phyloP scores from a whole-genome alignment of 2,797 vertebrate genomes.

The Nasua narica region DNA sequence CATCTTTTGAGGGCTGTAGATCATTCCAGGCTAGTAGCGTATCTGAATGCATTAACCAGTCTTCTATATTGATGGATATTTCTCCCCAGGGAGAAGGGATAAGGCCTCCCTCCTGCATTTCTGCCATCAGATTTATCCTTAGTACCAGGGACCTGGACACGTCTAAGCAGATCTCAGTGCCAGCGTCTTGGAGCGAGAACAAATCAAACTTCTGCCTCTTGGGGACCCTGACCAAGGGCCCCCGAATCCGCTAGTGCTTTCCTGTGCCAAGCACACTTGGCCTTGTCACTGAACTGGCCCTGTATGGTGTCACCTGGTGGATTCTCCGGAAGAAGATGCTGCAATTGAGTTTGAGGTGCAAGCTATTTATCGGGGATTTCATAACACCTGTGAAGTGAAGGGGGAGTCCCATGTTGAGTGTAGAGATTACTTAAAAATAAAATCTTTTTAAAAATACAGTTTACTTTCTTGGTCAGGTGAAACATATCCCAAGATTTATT shows the following conservation, averaged over 20 bases:
- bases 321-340: neutral
- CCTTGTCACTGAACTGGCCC: neutral
- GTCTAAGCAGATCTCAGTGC: neutral
- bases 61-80: neutral
- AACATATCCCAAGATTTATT: too few relatives aligned
- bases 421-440: too few relatives aligned
- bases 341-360: neutral
- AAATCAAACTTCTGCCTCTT: conserved; percentile 16
- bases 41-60: neutral
- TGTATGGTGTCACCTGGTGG: neutral
- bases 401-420: too few relatives aligned
- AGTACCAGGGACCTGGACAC: neutral
- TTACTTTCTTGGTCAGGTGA: too few relatives aligned
- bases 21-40: neutral
- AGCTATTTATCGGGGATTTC: neutral
- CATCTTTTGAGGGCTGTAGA: neutral
- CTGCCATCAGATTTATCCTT: neutral
- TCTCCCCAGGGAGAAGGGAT: conserved; percentile 16
- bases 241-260: neutral
- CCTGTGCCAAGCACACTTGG: neutral
- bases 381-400: neutral
- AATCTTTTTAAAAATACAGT: too few relatives aligned
- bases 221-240: neutral
- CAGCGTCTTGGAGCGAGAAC: neutral
- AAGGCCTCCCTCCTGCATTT: neutral